phyloP scores from a whole-genome alignment of 2,797 vertebrate species.

The Cossypha polioptera region DNA sequence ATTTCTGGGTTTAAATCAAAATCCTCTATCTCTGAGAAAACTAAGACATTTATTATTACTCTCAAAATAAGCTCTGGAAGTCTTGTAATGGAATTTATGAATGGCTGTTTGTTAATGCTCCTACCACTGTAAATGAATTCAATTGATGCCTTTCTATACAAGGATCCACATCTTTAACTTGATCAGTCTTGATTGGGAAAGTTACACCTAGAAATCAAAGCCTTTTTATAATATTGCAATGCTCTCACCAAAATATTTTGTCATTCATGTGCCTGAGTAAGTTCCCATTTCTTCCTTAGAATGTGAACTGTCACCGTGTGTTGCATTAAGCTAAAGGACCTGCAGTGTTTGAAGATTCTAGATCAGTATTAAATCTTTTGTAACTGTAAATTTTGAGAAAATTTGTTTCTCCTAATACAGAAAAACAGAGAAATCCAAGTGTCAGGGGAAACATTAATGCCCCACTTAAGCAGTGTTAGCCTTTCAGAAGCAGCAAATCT shows the following conservation, averaged over 20 bases:
- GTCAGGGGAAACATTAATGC: conserved; percentile 62
- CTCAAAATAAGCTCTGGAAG: not conserved
- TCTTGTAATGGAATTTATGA: not conserved
- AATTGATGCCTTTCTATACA: not conserved
- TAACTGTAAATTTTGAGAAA: conserved; percentile 64
- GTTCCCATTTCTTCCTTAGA: conserved; percentile 33
- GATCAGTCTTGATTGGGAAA: not conserved
- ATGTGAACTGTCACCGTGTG: conserved; percentile 4
- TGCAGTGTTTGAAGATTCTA: conserved; percentile 26
- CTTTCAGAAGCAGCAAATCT: conserved; percentile 76
- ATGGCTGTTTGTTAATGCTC: not conserved
- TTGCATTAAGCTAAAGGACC: not conserved
- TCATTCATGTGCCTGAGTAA: not conserved
- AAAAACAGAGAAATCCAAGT: conserved; percentile 51
- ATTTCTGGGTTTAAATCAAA: conserved; percentile 61
- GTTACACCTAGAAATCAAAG: conserved; percentile 1
- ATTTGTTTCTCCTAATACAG: conserved; percentile 61
- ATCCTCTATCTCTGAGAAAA: not conserved
- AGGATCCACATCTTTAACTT: not conserved
- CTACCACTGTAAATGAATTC: not conserved
- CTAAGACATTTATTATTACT: not conserved
- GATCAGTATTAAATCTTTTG: conserved; percentile 37
- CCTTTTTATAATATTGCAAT: not conserved
- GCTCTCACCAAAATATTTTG: not conserved
- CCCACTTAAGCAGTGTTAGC: conserved; percentile 59